Evolutionary conservation across 92 coral and sea anemone genomes (phyloP).

Genomic region (Meandrina meandrites): DNA sequence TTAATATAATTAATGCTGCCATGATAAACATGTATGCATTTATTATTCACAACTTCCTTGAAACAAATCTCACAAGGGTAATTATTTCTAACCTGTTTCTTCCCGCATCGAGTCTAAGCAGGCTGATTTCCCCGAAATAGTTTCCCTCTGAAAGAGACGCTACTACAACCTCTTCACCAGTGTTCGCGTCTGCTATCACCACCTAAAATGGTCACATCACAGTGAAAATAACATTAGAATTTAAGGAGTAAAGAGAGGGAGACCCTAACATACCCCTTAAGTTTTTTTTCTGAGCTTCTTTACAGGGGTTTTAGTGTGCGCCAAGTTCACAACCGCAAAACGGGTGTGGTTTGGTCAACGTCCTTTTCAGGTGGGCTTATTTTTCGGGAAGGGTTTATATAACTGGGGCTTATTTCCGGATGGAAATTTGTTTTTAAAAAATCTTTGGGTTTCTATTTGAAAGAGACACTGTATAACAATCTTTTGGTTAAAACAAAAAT

Average conservation of each 20-base stretch:
- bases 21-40: not conserved
- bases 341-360: too few relatives aligned
- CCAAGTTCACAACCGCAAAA: too few relatives aligned
- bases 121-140: slow-evolving; percentile 96
- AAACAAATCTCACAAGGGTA: not conserved
- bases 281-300: too few relatives aligned
- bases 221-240: not conserved
- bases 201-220: slow-evolving; percentile 45
- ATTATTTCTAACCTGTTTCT: slow-evolving; percentile 72
- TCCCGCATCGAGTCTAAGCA: slow-evolving; percentile 87
- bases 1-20: not conserved
- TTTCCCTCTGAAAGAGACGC: slow-evolving; percentile 96
- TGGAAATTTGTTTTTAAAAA: too few relatives aligned
- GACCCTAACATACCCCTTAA: not conserved
- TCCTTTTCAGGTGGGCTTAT: too few relatives aligned
- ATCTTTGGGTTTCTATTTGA: too few relatives aligned
- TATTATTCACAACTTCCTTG: not conserved
- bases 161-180: slow-evolving; percentile 91
- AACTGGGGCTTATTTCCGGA: too few relatives aligned
- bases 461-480: too few relatives aligned
- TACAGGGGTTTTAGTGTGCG: too few relatives aligned
- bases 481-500: too few relatives aligned
- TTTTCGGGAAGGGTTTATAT: too few relatives aligned
- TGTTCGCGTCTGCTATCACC: slow-evolving; percentile 75
- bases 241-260: not conserved